Base-by-base conservation (phyloP, 2,888 invertebrate species). In the Perizoma flavofasciatum region DNA sequence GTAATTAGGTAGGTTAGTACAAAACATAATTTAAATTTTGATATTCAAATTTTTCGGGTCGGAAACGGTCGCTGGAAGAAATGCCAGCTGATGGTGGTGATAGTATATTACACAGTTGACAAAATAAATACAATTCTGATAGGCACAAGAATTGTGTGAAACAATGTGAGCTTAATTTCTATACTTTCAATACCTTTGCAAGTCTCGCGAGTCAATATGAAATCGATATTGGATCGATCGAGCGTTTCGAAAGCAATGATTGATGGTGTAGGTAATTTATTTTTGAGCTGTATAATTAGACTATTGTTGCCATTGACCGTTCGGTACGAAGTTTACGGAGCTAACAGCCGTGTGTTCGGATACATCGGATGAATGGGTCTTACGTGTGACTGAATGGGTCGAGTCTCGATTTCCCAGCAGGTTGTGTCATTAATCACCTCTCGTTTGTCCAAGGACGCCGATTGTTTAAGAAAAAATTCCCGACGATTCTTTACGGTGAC, bases 371-470 rank as follows among this genome's bases (percentile, higher is more conserved):
- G 77, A 79, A 77, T 79, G 75, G 66, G 65, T 77, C 82, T 83
- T 78, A 75, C 73, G 73, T 74, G 59, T 74, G 75, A 73, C 65
- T 74, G 79, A 75, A 75, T 75, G 72, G 73, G 62, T 73, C 73
- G 65, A 56, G 64, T 82, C 83, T 86, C 79, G 81, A 81, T 83
- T 82, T 82, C 82, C 73, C 77, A 77, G 74, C 74, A 76, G 74
- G 64, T 61, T 70, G 58, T 22, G 57, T 72, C 88, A 88, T 90
- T 82, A 88, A 89, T 90, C 89, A 85, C 63, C 67, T 71, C 85
- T 86, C 83, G 82, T 88, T 88, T 85, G 77, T 69, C 68, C 79
- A 84, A 85, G 82, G 82, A 80, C 81, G 75, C 75, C 70, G 64
- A 70, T 73, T 73, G 71, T 77, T 74, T 69, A 75, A 74, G 72